Conservation (phyloP, 2,113 vertebrate genomes). For the Tetrao urogallus region DNA sequence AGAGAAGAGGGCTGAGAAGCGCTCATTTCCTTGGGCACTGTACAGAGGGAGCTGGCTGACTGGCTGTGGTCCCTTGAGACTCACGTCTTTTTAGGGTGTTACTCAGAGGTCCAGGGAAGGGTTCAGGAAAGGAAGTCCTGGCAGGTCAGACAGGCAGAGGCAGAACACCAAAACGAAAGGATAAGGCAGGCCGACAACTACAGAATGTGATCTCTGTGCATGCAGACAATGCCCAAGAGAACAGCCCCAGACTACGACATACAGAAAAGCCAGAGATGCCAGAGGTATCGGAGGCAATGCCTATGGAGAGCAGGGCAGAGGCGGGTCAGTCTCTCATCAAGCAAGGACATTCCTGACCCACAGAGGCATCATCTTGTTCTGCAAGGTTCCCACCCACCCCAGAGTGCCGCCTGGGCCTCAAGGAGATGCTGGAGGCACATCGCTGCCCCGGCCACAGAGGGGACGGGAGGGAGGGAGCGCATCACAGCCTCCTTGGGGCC, state of each 20-base stretch:
- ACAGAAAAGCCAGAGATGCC: constrained; percentile 75
- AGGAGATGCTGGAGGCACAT: accelerated
- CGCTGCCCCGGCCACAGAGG: not conserved
- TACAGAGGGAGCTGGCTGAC: not conserved
- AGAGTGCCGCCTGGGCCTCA: not conserved
- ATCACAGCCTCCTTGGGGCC: not conserved
- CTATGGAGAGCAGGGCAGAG: constrained; percentile 59
- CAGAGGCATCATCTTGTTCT: not conserved
- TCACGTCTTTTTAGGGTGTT: constrained; percentile 2
- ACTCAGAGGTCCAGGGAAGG: constrained; percentile 35
- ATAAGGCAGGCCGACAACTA: constrained; percentile 57
- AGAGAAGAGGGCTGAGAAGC: constrained; percentile 47
- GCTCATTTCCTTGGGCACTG: not conserved
- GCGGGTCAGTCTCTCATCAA: constrained; percentile 15
- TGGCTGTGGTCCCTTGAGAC: not conserved
- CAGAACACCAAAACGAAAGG: constrained; percentile 49
- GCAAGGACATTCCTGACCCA: constrained; percentile 14
- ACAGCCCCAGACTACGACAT: constrained; percentile 78
- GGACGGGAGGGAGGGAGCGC: not conserved
- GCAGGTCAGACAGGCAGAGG: constrained; percentile 65
- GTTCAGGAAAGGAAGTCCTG: constrained; percentile 64
- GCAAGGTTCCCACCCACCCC: not conserved
- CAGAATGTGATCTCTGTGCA: constrained; percentile 58
- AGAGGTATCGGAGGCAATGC: constrained; percentile 36
- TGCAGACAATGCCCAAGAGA: constrained; percentile 78